These are phyloP conservation scores for Trichogramma pretiosum DNA, from an alignment of 1,140 invertebrate genomes.

Conservation along the genomic window DNA sequence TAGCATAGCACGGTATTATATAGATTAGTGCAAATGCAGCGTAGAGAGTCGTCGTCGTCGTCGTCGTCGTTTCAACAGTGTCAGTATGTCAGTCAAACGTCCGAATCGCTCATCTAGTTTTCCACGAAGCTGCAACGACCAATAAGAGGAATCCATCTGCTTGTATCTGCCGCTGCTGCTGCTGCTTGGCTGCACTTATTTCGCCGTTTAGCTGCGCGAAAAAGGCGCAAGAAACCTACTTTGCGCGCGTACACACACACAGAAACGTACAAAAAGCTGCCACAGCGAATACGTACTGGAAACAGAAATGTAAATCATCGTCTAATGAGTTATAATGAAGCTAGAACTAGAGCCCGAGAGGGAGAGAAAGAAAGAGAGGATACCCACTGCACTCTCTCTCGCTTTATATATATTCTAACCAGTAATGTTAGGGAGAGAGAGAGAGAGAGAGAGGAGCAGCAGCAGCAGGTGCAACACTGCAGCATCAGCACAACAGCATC, in stretches of 20 bases:
- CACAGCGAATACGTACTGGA: background rate
- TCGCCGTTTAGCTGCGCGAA: too few relatives aligned
- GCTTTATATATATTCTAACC: background rate
- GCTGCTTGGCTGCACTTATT: too few relatives aligned
- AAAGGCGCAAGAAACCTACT: too few relatives aligned
- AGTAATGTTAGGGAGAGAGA: background rate
- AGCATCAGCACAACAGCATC: constrained; percentile 15
- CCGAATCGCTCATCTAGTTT: constrained; percentile 5
- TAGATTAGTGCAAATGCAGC: too few relatives aligned
- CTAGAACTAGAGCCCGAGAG: constrained; percentile 14
- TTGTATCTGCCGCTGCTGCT: too few relatives aligned
- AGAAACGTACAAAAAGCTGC: too few relatives aligned
- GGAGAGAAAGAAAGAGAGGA: constrained; percentile 10
- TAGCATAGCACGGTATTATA: too few relatives aligned
- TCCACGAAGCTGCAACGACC: background rate
- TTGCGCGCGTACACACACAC: too few relatives aligned
- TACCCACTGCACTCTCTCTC: too few relatives aligned
- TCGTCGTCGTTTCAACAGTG: constrained; percentile 3
- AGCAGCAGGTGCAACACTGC: constrained; percentile 11
- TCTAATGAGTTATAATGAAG: constrained; percentile 19
- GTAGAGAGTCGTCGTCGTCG: too few relatives aligned
- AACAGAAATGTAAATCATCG: constrained; percentile 15
- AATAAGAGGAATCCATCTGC: background rate
- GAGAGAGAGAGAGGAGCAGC: background rate
- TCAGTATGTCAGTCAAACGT: constrained; percentile 7